phyloP scores from a whole-genome alignment of 2,113 vertebrate genomes.

The Thryonomys swinderianus region DNA sequence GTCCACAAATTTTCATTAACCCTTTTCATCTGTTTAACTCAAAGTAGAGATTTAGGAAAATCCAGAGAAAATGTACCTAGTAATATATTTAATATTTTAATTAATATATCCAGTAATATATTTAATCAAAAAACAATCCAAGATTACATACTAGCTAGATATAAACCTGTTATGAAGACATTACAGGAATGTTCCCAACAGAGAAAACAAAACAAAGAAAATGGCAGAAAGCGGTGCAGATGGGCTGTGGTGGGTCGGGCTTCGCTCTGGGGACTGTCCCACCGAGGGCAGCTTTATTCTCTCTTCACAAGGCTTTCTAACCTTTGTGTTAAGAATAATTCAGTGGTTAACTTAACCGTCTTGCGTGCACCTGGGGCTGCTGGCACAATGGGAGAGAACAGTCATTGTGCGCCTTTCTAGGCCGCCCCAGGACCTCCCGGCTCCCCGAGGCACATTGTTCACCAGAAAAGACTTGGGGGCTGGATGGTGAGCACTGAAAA shows the following conservation, averaged over 20 bases:
- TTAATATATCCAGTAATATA: too few relatives aligned
- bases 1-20: not conserved
- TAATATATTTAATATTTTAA: not conserved
- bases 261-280: not conserved
- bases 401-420: not conserved
- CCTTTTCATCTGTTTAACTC: not conserved
- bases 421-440: not conserved
- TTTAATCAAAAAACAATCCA: not conserved
- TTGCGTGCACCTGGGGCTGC: slow-evolving; percentile 20
- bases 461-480: not conserved
- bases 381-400: not conserved
- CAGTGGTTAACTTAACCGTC: not conserved
- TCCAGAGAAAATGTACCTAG: not conserved
- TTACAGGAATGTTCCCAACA: not conserved
- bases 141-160: not conserved
- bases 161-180: not conserved
- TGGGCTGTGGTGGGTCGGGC: too few relatives aligned
- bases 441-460: not conserved
- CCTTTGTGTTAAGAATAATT: slow-evolving; percentile 58
- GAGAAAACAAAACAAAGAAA: not conserved
- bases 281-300: not conserved
- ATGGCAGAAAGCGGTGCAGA: not conserved
- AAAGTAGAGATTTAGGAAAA: not conserved
- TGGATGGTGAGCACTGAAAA: not conserved
- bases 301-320: not conserved